Evolutionary conservation across 2,888 invertebrate genomes (phyloP).

Genomic region (Ectobius pallidus): DNA sequence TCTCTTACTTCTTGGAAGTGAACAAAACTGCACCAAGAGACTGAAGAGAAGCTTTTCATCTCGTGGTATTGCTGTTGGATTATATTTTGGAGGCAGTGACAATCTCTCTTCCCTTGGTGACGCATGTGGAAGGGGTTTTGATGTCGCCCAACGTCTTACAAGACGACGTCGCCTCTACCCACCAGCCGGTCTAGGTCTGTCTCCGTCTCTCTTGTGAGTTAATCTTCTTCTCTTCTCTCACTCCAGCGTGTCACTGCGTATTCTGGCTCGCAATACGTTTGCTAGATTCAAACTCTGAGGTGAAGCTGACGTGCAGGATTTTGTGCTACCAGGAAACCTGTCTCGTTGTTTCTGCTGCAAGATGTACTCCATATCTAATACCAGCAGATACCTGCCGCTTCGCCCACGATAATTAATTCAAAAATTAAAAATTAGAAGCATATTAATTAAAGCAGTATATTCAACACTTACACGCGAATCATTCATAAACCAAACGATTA

Average conservation of each 20-base stretch:
- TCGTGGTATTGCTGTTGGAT: constrained; percentile 19
- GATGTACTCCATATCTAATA: not conserved
- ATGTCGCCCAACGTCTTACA: constrained; percentile 34
- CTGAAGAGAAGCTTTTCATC: no score
- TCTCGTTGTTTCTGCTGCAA: not conserved
- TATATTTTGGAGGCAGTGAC: not conserved
- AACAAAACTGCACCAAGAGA: no score
- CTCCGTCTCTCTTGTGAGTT: constrained; percentile 19
- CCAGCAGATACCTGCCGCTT: no score
- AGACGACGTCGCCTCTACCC: constrained; percentile 28
- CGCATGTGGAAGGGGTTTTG: constrained; percentile 21
- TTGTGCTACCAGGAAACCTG: not conserved
- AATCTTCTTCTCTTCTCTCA: constrained; percentile 37
- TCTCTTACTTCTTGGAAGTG: no score
- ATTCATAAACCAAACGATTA: no score
- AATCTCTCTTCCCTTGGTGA: constrained; percentile 34
- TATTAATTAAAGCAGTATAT: no score
- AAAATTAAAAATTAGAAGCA: no score
- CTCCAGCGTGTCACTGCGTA: constrained; percentile 32
- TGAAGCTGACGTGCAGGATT: not conserved
- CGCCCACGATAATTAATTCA: no score
- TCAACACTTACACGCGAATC: no score
- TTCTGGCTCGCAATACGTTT: not conserved
- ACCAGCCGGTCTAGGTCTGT: constrained; percentile 3
- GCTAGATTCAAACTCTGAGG: not conserved